phyloP scores from a whole-genome alignment of 64 coral and sea anemone species.

The Orbicella faveolata region DNA sequence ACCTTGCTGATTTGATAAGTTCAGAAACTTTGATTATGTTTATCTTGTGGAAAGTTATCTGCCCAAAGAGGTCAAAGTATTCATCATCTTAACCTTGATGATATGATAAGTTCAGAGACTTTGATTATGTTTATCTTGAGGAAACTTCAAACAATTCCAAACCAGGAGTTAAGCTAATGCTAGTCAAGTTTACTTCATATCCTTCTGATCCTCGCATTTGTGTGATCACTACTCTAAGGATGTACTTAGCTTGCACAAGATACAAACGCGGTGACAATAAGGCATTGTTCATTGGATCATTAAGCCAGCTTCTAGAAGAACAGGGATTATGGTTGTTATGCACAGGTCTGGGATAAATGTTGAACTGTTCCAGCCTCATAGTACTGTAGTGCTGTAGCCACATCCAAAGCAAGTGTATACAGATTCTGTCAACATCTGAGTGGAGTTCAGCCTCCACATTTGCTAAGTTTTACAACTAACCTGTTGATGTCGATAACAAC shows the following conservation, averaged over 20 bases:
- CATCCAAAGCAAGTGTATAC: constrained; percentile 30
- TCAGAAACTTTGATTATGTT: no score
- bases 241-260: not conserved
- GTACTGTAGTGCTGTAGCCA: not conserved
- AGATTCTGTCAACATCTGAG: constrained; percentile 24
- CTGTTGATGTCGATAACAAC: constrained; percentile 12
- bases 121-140: no score
- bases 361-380: constrained; percentile 8
- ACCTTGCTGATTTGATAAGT: no score
- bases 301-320: constrained; percentile 21
- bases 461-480: constrained; percentile 33
- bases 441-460: constrained; percentile 43
- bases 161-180: not conserved
- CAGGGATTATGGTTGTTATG: constrained; percentile 43
- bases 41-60: no score
- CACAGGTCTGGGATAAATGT: constrained; percentile 24
- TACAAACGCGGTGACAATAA: not conserved
- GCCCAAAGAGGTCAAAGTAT: no score
- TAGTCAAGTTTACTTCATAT: constrained; percentile 16
- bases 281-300: constrained; percentile 6
- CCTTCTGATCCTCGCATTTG: constrained; percentile 11
- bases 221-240: constrained; percentile 24
- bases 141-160: no score
- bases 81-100: no score
- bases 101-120: no score